Evolutionary conservation across 2,888 invertebrate species (phyloP).

Genomic region (Dynastes grantii): DNA sequence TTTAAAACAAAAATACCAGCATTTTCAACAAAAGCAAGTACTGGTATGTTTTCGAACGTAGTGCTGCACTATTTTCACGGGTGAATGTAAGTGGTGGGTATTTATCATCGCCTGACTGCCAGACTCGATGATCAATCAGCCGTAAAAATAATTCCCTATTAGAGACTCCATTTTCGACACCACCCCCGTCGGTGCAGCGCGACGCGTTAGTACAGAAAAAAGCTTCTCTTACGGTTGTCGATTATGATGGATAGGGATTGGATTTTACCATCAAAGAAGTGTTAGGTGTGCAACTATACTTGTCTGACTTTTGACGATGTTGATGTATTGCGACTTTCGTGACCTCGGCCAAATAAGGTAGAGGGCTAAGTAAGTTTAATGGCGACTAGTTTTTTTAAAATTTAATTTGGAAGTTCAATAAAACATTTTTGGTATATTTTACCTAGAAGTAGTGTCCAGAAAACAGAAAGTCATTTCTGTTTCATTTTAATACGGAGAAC

Average conservation of each 20-base stretch:
- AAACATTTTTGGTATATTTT: too few relatives aligned
- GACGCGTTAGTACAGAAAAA: slow-evolving; percentile 15
- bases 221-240: slow-evolving; percentile 2
- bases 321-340: slow-evolving; percentile 27
- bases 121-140: slow-evolving; percentile 30
- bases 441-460: too few relatives aligned
- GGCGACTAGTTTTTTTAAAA: too few relatives aligned
- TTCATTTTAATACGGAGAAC: too few relatives aligned
- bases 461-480: too few relatives aligned
- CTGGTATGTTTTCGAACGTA: too few relatives aligned
- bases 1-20: too few relatives aligned
- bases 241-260: slow-evolving; percentile 40
- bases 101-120: slow-evolving; percentile 10
- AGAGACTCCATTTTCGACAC: slow-evolving; percentile 13
- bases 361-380: too few relatives aligned
- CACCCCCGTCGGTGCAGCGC: neutral
- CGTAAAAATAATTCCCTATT: slow-evolving; percentile 35
- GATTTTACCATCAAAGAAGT: slow-evolving; percentile 17
- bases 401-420: too few relatives aligned
- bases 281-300: slow-evolving; percentile 4
- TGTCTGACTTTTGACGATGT: slow-evolving; percentile 20
- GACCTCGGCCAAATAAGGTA: too few relatives aligned
- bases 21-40: too few relatives aligned
- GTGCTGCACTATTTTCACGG: slow-evolving; percentile 16
- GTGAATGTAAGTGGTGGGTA: slow-evolving; percentile 7